A percentile compares a stretch with the other conserved stretches of the same genome.
These are phyloP conservation scores for Ammodytes marinus DNA, from an alignment of 2,113 vertebrate species.

Conservation along the genomic window DNA sequence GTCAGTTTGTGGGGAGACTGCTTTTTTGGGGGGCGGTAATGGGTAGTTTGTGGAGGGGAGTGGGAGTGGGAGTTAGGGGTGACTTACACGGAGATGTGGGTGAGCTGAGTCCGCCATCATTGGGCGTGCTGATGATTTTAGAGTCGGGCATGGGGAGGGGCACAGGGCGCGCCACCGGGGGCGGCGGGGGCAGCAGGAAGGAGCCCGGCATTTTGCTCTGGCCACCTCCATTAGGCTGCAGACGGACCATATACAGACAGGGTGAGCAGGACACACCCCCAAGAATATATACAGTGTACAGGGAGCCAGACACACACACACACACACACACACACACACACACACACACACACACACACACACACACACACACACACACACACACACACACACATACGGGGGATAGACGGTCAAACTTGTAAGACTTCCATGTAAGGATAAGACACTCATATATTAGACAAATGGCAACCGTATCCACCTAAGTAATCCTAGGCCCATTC, in stretches of 20 bases:
- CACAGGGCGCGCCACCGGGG: conserved; percentile 96
- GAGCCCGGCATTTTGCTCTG: conserved; percentile 97
- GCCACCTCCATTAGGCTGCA: conserved; percentile 97
- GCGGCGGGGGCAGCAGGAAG: conserved; percentile 96
- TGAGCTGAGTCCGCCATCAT: conserved; percentile 93
- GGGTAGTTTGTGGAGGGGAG: conserved; percentile 75
- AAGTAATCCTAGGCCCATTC: background rate
- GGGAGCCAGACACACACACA: conserved; percentile 54
- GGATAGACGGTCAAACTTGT: conserved; percentile 27
- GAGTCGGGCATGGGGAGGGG: conserved; percentile 98
- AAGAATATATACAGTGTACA: conserved; percentile 76
- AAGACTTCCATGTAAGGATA: conserved; percentile 26
- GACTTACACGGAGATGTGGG: conserved; percentile 97
- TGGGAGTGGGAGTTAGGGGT: conserved; percentile 74
- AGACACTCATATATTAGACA: conserved; percentile 38
- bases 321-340: conserved; percentile 2
- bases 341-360: conserved; percentile 18
- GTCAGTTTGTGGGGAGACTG: conserved; percentile 57
- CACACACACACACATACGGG: conserved; percentile 14
- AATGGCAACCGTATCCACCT: conserved; percentile 23
- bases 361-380: conserved; percentile 13
- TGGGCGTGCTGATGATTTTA: conserved; percentile 96
- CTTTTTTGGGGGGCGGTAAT: conserved; percentile 50
- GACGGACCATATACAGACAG: conserved; percentile 95
- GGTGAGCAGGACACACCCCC: conserved; percentile 87